Evolutionary conservation across 1,140 invertebrate species (phyloP).

Genomic region (Bombus superbus): DNA sequence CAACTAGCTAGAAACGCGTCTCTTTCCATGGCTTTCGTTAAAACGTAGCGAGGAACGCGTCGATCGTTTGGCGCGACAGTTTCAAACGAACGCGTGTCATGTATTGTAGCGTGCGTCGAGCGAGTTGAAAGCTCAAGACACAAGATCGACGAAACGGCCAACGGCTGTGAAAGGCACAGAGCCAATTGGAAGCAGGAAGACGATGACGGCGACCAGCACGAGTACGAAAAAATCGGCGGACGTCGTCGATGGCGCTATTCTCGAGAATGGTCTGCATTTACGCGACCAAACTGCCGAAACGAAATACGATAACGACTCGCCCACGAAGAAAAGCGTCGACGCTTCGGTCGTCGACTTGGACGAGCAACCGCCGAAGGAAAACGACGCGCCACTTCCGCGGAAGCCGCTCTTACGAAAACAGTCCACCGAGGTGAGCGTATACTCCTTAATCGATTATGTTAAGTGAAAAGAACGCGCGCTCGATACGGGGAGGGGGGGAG

Average conservation of each 20-base stretch:
- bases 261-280: slow-evolving; percentile 49
- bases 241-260: slow-evolving; percentile 43
- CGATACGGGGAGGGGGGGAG: too few species aligned
- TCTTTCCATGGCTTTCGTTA: background rate
- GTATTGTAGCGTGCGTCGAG: slow-evolving; percentile 47
- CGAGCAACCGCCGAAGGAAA: slow-evolving; percentile 58
- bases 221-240: slow-evolving; percentile 49
- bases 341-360: slow-evolving; percentile 65
- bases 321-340: slow-evolving; percentile 50
- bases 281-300: slow-evolving; percentile 46
- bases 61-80: background rate
- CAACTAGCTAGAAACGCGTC: background rate
- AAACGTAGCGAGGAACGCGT: background rate
- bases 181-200: slow-evolving; percentile 52
- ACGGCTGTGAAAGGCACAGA: slow-evolving; percentile 33
- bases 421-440: slow-evolving; percentile 58
- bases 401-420: slow-evolving; percentile 53
- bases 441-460: background rate
- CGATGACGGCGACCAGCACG: slow-evolving; percentile 19
- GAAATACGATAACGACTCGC: slow-evolving; percentile 49
- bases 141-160: slow-evolving; percentile 47
- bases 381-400: slow-evolving; percentile 38
- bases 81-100: background rate
- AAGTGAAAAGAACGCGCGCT: background rate
- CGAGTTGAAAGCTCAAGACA: slow-evolving; percentile 56